Conservation (phyloP, 2,113 vertebrate genomes). For the Boulengeromyrus knoepffleri region DNA sequence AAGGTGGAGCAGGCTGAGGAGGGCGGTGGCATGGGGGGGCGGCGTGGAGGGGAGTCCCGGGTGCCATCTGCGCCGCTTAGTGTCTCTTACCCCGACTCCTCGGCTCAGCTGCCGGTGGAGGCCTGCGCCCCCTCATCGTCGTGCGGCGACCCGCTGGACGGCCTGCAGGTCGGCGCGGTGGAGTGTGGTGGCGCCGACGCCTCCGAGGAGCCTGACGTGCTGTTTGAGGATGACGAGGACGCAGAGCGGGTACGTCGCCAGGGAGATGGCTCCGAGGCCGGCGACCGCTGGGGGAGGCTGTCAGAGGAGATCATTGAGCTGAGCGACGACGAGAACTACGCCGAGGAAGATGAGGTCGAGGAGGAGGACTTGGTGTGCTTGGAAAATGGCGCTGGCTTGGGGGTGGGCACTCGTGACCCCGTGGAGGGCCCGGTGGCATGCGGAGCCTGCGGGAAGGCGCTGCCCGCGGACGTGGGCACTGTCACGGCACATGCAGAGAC, state of each 20-base stretch:
- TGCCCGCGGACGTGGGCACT: constrained; percentile 73
- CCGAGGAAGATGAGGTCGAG: constrained; percentile 61
- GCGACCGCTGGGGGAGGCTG: constrained; percentile 69
- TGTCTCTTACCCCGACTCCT: constrained; percentile 36
- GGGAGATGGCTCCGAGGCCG: constrained; percentile 59
- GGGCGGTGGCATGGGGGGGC: not conserved
- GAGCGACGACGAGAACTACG: constrained; percentile 78
- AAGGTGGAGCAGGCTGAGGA: constrained; percentile 3
- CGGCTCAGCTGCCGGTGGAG: constrained; percentile 44
- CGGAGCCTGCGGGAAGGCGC: constrained; percentile 72
- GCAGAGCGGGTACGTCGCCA: constrained; percentile 49
- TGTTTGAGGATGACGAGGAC: constrained; percentile 54
- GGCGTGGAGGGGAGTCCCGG: constrained; percentile 13
- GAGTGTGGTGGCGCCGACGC: constrained; percentile 21
- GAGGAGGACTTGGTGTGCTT: constrained; percentile 79
- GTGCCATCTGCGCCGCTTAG: constrained; percentile 9
- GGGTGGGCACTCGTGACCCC: not conserved
- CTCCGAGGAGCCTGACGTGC: constrained; percentile 32
- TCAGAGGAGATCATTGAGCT: constrained; percentile 85
- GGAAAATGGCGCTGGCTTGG: constrained; percentile 59
- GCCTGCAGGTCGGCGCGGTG: constrained; percentile 34
- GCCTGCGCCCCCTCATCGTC: constrained; percentile 39
- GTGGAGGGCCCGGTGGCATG: constrained; percentile 66
- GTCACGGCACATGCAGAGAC: constrained; percentile 75
- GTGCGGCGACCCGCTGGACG: constrained; percentile 38